phyloP scores from a whole-genome alignment of 2,797 vertebrate species.

The Leptodactylus fallax region DNA sequence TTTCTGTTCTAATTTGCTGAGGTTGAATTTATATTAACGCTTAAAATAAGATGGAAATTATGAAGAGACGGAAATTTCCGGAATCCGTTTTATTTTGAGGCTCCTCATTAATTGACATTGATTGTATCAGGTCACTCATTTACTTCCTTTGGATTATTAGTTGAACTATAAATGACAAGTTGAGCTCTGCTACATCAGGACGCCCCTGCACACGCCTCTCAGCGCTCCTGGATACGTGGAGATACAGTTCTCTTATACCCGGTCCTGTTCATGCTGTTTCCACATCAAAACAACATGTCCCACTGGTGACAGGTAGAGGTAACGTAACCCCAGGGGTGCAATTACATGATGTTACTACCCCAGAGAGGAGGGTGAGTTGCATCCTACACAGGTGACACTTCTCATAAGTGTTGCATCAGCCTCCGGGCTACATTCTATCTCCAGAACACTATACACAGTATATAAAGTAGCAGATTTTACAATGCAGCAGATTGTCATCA shows the following conservation, averaged over 20 bases:
- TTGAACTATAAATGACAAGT: neutral
- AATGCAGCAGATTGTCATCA: neutral
- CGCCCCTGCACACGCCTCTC: no score
- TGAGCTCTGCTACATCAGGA: neutral
- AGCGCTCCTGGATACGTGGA: neutral
- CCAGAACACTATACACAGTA: neutral
- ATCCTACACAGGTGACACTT: constrained; percentile 17
- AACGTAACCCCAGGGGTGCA: constrained; percentile 81
- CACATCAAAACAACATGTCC: constrained; percentile 72
- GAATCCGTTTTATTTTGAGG: constrained; percentile 69
- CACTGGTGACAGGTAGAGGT: constrained; percentile 72
- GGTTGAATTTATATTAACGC: constrained; percentile 79
- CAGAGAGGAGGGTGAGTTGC: constrained; percentile 45
- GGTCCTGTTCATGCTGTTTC: constrained; percentile 11
- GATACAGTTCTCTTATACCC: constrained; percentile 29
- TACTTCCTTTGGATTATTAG: neutral
- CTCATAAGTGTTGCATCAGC: constrained; percentile 58
- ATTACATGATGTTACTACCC: constrained; percentile 79
- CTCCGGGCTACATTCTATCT: neutral
- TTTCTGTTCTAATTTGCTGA: constrained; percentile 82
- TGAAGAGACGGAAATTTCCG: constrained; percentile 70
- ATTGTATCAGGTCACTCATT: constrained; percentile 4
- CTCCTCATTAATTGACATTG: constrained; percentile 7
- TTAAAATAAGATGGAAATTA: constrained; percentile 78
- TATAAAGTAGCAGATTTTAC: neutral